Percentiles rank a stretch among this genome's conserved stretches.
These are phyloP conservation scores for Meloidogyne chitwoodi DNA, from an alignment of 1,140 invertebrate genomes.

Conservation along the genomic window DNA sequence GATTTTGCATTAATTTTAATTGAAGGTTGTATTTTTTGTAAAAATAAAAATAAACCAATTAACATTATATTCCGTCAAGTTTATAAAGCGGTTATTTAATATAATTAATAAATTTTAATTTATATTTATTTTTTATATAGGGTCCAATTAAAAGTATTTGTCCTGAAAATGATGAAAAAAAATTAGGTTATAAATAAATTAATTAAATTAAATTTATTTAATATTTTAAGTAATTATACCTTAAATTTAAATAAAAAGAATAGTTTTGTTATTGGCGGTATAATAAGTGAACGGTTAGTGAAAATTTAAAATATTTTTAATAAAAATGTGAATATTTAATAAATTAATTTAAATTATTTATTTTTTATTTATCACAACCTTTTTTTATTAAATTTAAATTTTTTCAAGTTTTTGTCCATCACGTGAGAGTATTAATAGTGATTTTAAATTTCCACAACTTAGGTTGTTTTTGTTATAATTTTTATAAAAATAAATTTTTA, in stretches of 20 bases:
- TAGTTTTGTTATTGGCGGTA: not conserved
- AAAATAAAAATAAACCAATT: not conserved
- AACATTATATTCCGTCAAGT: not conserved
- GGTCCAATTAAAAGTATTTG: not conserved
- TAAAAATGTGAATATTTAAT: too few species aligned
- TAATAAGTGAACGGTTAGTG: not conserved
- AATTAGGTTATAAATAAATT: not conserved
- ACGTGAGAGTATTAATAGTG: not conserved
- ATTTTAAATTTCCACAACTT: not conserved
- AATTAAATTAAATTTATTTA: not conserved
- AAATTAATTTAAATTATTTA: too few species aligned
- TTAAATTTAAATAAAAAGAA: not conserved
- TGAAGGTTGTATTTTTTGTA: not conserved
- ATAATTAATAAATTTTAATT: not conserved
- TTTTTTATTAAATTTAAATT: too few species aligned
- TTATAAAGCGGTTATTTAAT: not conserved
- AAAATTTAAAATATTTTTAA: not conserved
- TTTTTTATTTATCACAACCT: too few species aligned
- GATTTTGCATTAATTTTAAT: not conserved
- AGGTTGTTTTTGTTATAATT: not conserved
- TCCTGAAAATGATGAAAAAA: not conserved
- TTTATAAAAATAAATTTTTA: not conserved
- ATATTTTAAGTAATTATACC: not conserved
- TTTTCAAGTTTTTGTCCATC: not conserved
- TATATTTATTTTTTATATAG: not conserved